A percentile compares a stretch with the other conserved stretches of the same genome.
Conservation (phyloP, 2,888 invertebrate genomes). For the Fragum sueziense region DNA sequence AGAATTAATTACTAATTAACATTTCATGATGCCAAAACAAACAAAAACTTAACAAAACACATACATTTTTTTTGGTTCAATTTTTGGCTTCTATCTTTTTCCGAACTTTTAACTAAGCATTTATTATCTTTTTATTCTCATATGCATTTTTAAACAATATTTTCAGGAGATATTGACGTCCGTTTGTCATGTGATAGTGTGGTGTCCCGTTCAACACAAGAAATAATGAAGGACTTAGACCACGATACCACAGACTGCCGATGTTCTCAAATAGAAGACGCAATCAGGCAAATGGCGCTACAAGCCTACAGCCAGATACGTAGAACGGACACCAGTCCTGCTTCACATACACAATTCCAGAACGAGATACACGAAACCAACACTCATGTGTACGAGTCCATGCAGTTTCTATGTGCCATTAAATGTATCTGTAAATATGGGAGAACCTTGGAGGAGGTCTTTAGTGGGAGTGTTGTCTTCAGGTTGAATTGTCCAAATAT, state of each 20-base stretch:
- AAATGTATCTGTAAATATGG: conserved; percentile 68
- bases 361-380: conserved; percentile 60
- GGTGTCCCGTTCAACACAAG: conserved; percentile 46
- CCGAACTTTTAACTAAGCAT: too few species aligned
- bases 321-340: conserved; percentile 46
- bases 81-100: too few species aligned
- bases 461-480: conserved; percentile 65
- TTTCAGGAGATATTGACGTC: conserved; percentile 64
- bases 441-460: conserved; percentile 63
- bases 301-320: conserved; percentile 65
- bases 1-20: too few species aligned
- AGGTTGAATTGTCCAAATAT: conserved; percentile 60
- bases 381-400: conserved; percentile 57
- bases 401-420: conserved; percentile 59
- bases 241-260: conserved; percentile 56
- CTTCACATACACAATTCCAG: conserved; percentile 57
- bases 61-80: too few species aligned
- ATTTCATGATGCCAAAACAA: too few species aligned
- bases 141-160: too few species aligned
- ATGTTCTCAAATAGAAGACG: conserved; percentile 63
- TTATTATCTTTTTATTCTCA: too few species aligned
- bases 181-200: conserved; percentile 59
- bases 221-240: conserved; percentile 53
- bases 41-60: too few species aligned
- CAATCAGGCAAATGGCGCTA: conserved; percentile 64